Evolutionary conservation across 2,113 vertebrate genomes (phyloP), one percentile per base, ranked within the genome.

Genomic region (Dissostichus mawsoni): DNA sequence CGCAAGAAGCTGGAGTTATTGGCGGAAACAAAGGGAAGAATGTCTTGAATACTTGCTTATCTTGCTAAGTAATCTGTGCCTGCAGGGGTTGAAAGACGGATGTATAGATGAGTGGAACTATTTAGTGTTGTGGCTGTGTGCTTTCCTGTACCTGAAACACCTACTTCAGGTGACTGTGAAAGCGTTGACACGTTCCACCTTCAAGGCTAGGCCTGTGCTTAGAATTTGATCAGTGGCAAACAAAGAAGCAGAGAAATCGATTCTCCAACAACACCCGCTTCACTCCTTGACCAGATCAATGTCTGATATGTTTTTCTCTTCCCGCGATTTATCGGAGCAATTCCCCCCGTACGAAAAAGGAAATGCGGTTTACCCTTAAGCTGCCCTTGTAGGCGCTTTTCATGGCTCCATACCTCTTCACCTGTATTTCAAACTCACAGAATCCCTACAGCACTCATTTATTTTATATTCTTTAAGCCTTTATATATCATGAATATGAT

Each of bases 251-350:
- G 58, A 77, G 77, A 71, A 78, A 84, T 89, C 82, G 85, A 92
- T 92, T 77, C 18, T 73, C 72, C 77, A 76, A 78, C 83, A 85
- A 87, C 70, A 80, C 51, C 45, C 16, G 65, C 82, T 78, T 77
- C 68, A 78, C 70, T 79, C 67, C 63, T 68, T 80, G 74, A 87
- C 71, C 85, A 75, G 89, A 89, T 88, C 85, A 91, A 87, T 89
- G 73, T 56, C 80, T 76, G 66, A 84, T 68, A 78, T 61, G 85
- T 11, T 78, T 78, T 8, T 82, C 76, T 65, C 53, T 76, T 78
- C 66, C 50, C 53, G 48, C 63, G 16, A 81, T 89, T 92, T 87
- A 90, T 76, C 84, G 69, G 89, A 81, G 74, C 78, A 75, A 87
- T 90, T 87, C 69, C 16, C 18, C 69, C 25, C 41, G 74, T 57